Conservation (phyloP, 2,888 invertebrate genomes). For the Phalera bucephala region DNA sequence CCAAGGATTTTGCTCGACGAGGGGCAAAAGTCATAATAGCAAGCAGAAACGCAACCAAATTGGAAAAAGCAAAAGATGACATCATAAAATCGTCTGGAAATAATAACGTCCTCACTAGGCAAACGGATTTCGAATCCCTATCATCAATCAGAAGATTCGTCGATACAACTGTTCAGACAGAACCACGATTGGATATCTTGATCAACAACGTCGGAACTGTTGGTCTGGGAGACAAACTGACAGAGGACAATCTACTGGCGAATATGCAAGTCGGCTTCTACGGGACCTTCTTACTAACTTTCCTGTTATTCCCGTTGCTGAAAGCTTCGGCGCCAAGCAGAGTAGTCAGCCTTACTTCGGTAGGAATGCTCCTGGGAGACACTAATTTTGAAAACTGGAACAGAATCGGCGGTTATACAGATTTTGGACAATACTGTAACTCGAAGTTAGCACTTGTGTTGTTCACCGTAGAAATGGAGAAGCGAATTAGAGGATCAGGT, state of each 20-base stretch:
- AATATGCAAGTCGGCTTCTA: constrained; percentile 84
- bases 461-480: constrained; percentile 79
- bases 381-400: constrained; percentile 89
- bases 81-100: constrained; percentile 46
- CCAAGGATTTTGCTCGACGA: constrained; percentile 66
- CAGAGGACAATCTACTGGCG: constrained; percentile 84
- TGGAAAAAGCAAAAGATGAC: constrained; percentile 37
- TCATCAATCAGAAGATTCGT: constrained; percentile 83
- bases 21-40: constrained; percentile 83
- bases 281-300: constrained; percentile 59
- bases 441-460: constrained; percentile 57
- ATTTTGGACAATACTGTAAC: constrained; percentile 82
- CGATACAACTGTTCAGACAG: constrained; percentile 69
- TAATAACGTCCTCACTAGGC: constrained; percentile 45
- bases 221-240: constrained; percentile 63
- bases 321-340: constrained; percentile 58
- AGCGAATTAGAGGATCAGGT: constrained; percentile 61
- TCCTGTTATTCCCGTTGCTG: constrained; percentile 54
- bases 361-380: constrained; percentile 86
- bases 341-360: constrained; percentile 61
- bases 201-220: constrained; percentile 78
- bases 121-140: constrained; percentile 77
- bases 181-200: constrained; percentile 71
- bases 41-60: constrained; percentile 64
- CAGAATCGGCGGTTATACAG: constrained; percentile 84